Evolutionary conservation across 2,113 vertebrate species (phyloP).

Genomic region (Odocoileus virginianus): DNA sequence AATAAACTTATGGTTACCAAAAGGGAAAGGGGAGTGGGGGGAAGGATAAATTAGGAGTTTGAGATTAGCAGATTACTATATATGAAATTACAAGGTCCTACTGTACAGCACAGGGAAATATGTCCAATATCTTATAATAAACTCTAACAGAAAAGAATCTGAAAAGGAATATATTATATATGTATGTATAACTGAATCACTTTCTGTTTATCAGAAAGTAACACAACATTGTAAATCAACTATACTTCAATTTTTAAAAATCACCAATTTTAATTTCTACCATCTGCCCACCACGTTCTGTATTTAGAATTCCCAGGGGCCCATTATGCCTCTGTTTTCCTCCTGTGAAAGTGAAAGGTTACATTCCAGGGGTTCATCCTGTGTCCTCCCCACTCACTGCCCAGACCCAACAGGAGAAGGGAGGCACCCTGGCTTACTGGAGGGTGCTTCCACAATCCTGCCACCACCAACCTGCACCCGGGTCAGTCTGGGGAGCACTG

Average conservation of each 20-base stretch:
- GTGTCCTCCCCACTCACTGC: background rate
- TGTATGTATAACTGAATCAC: background rate
- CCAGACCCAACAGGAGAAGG: background rate
- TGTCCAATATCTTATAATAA: background rate
- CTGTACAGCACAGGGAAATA: background rate
- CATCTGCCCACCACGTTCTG: background rate
- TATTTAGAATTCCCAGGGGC: background rate
- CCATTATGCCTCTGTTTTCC: background rate
- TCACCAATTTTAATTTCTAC: background rate
- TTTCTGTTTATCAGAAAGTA: background rate
- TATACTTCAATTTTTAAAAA: background rate
- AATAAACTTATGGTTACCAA: background rate
- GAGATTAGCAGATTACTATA: background rate
- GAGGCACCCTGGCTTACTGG: background rate
- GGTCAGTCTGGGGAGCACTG: background rate
- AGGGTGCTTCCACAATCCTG: background rate
- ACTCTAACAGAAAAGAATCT: background rate
- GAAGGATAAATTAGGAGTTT: background rate
- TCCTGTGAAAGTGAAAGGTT: background rate
- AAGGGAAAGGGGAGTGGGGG: background rate
- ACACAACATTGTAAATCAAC: background rate
- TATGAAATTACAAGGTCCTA: background rate
- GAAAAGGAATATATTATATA: background rate
- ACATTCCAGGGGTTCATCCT: background rate
- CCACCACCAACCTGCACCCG: background rate